Evolutionary conservation across 1,140 invertebrate species (phyloP), one percentile per base, ranked within the genome.

Genomic region (Bombus turneri): DNA sequence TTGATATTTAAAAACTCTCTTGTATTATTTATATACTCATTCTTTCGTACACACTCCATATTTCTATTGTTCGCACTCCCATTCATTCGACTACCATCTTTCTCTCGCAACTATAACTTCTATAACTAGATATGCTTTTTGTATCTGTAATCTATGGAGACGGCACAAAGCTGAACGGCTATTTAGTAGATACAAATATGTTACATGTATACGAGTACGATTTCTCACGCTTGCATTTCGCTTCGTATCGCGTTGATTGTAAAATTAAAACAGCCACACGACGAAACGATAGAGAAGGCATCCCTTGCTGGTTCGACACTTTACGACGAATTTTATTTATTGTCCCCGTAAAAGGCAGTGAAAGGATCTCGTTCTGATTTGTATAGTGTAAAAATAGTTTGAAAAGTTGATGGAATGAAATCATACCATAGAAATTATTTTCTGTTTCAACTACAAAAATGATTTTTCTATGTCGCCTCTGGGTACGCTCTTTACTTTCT

Each of bases 101-200:
- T 37, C 43, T 53, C 39, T 77, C 87, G n/a, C 72, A 37, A 47
- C 69, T 87, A 85, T 84, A 87, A 73, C 85, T 88, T 90, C 89
- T 88, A 92, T 88, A 88, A 89, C 87, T 88, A 92, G 89, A 87
- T 91, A 80, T 91, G 92, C 88, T 86, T 85, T 59, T 91, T 90
- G 90, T 88, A 90, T 91, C 91, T 86, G 87, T 94, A 93, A 93
- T 93, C 89, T 94, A 93, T 88, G 91, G 88, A 95, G 93, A 95
- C 93, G 93, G 93, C 93, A 94, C 93, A 93, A 95, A 95, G 94
- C 93, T 94, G 93, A 94, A 94, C 91, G 91, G 91, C 93, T 95
- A 94, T 87, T 93, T 53, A 90, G 85, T 93, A 93, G 81, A 93
- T 95, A 94, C 93, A 93, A 92, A 78, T 94, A 94, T 93, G 89